These are phyloP conservation scores for Thymelicus sylvestris DNA, from an alignment of 2,888 invertebrate genomes.

Conservation along the genomic window DNA sequence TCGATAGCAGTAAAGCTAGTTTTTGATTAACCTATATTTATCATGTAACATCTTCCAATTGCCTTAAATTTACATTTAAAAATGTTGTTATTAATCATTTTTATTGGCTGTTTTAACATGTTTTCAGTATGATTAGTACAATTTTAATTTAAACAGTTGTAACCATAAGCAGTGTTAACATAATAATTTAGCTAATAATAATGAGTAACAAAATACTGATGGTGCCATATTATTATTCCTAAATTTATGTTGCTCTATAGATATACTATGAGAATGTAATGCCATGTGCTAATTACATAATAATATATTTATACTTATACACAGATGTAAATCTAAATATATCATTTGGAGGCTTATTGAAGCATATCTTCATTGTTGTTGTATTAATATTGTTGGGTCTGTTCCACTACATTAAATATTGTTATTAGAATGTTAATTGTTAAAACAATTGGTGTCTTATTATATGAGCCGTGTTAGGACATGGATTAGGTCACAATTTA, in stretches of 20 bases:
- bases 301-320: conserved; percentile 15
- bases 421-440: conserved; percentile 24
- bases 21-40: not conserved
- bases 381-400: conserved; percentile 21
- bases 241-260: conserved; percentile 21
- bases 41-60: not conserved
- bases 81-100: not conserved
- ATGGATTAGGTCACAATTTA: no score
- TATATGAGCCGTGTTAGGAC: no score
- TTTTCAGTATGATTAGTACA: no score
- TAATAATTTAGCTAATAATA: not conserved
- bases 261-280: not conserved
- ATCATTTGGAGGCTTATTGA: conserved; percentile 23
- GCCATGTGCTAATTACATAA: conserved; percentile 9
- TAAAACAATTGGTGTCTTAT: conserved; percentile 8
- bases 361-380: conserved; percentile 35
- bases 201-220: not conserved
- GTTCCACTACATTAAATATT: conserved; percentile 10
- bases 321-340: conserved; percentile 21
- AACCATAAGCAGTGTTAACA: no score
- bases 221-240: conserved; percentile 17
- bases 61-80: not conserved
- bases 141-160: no score
- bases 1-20: not conserved
- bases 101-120: not conserved